Percentiles rank a stretch among this genome's conserved stretches.
Conservation (phyloP, 2,113 vertebrate species). For the Malurus melanocephalus region DNA sequence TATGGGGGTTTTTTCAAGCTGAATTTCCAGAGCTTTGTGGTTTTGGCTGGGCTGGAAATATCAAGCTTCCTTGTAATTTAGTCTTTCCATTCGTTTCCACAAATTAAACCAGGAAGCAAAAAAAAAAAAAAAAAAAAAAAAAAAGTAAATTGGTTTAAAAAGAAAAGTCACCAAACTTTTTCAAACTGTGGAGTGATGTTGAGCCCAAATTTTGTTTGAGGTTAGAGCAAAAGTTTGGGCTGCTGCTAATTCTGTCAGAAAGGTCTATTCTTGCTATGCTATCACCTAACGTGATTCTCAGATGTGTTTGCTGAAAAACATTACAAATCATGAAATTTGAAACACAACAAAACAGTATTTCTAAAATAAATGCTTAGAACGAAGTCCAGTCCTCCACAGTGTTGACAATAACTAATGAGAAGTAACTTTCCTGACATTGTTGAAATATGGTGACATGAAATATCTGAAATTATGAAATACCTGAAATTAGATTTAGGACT, state of each 20-base stretch:
- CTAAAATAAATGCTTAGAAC: not conserved
- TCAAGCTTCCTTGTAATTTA: constrained; percentile 15
- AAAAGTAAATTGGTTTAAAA: not conserved
- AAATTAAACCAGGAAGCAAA: constrained; percentile 13
- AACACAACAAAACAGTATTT: not conserved
- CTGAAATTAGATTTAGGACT: not conserved
- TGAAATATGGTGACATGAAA: not conserved
- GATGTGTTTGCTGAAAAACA: not conserved
- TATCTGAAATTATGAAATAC: not conserved
- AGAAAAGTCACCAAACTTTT: not conserved
- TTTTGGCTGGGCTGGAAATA: constrained; percentile 45
- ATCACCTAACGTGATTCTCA: not conserved
- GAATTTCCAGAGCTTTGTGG: constrained; percentile 36
- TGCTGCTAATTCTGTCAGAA: constrained; percentile 7
- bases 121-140: not conserved
- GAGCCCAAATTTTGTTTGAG: not conserved
- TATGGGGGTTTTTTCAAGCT: not conserved
- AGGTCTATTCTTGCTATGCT: not conserved
- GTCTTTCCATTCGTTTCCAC: constrained; percentile 27
- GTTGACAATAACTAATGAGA: not conserved
- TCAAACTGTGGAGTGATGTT: not conserved
- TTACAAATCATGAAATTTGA: not conserved
- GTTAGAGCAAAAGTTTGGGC: constrained; percentile 26
- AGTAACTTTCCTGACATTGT: not conserved
- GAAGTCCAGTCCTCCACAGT: not conserved